Percentiles rank a stretch among this genome's conserved stretches.
These are phyloP conservation scores for Aspidoscelis tigris DNA, from an alignment of 2,113 vertebrate species.

Conservation along the genomic window DNA sequence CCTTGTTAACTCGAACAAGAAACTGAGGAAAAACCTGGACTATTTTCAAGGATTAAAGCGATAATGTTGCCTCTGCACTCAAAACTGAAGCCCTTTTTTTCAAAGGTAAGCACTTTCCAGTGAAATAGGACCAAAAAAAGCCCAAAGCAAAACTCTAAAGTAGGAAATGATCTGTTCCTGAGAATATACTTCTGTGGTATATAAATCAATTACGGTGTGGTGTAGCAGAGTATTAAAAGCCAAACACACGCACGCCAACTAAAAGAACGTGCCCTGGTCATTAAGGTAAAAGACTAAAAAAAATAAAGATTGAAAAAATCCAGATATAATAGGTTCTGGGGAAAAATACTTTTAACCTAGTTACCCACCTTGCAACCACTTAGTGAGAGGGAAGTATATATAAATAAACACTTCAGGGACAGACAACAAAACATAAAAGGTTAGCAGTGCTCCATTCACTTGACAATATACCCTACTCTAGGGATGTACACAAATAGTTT, in stretches of 20 bases:
- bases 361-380: too few relatives aligned
- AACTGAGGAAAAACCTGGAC: not conserved
- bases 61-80: not conserved
- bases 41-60: slow-evolving; percentile 1
- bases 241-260: not conserved
- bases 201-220: slow-evolving; percentile 9
- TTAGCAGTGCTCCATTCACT: too few relatives aligned
- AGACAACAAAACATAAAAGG: too few relatives aligned
- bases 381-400: too few relatives aligned
- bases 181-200: not conserved
- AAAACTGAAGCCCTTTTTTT: not conserved
- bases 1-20: not conserved
- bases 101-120: not conserved
- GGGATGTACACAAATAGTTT: too few relatives aligned
- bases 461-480: too few relatives aligned
- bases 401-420: too few relatives aligned
- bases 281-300: too few relatives aligned
- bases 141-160: slow-evolving; percentile 3
- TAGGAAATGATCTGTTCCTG: not conserved
- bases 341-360: too few relatives aligned
- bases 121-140: not conserved
- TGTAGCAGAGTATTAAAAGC: not conserved
- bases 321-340: too few relatives aligned
- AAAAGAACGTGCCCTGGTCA: too few relatives aligned
- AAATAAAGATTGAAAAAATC: not conserved